Evolutionary conservation across 2,113 vertebrate species (phyloP).

Genomic region (Dipodomys merriami): DNA sequence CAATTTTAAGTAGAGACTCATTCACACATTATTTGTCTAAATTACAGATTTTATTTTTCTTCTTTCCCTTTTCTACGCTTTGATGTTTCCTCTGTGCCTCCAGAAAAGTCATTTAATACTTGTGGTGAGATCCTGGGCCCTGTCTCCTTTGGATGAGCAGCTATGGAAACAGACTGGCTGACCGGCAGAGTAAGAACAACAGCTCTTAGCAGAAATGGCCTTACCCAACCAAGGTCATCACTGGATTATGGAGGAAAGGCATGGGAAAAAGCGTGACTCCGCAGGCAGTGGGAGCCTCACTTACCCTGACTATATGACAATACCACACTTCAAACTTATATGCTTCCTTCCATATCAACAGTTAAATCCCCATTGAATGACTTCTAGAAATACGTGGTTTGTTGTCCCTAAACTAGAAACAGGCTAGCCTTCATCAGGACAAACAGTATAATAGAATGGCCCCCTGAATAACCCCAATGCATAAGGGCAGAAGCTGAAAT

Average conservation of each 20-base stretch:
- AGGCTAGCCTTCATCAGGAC: not conserved
- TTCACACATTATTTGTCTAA: not conserved
- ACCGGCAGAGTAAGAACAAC: not conserved
- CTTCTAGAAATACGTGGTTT: not conserved
- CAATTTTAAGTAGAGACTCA: not conserved
- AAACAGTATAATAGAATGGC: accelerated
- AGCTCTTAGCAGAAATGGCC: not conserved
- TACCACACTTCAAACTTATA: not conserved
- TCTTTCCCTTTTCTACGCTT: conserved; percentile 13
- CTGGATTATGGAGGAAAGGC: too few species aligned
- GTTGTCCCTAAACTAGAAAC: not conserved
- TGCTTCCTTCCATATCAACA: not conserved
- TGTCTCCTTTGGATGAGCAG: not conserved
- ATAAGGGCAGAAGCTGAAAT: not conserved
- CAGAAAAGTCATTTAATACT: not conserved
- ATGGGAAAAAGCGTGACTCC: not conserved
- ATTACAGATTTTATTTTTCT: not conserved
- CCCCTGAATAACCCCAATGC: not conserved
- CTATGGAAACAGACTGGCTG: not conserved
- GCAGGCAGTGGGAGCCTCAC: accelerated
- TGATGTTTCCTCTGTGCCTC: not conserved
- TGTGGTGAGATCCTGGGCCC: not conserved
- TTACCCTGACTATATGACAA: not conserved
- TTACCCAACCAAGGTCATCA: not conserved
- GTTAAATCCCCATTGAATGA: not conserved